A percentile compares a stretch with the other conserved stretches of the same genome.
Conservation (phyloP, 2,113 vertebrate species). For the Pelecanoides urinatrix region DNA sequence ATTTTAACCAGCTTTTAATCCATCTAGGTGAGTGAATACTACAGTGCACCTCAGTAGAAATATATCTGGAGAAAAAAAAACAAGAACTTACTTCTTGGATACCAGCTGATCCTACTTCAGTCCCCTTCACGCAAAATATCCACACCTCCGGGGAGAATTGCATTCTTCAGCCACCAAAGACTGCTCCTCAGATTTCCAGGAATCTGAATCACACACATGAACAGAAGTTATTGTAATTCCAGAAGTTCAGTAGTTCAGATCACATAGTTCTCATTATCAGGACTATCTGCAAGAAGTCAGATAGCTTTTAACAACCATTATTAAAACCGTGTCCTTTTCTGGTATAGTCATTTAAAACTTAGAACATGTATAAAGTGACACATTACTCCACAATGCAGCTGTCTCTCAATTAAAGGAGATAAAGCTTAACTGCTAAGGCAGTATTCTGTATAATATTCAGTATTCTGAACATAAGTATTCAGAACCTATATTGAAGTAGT, state of each 20-base stretch:
- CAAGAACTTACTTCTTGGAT: slow-evolving; percentile 1
- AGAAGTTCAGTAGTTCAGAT: not conserved
- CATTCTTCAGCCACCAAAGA: fast-evolving
- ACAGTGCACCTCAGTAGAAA: not conserved
- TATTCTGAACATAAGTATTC: not conserved
- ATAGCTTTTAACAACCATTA: not conserved
- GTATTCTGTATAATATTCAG: not conserved
- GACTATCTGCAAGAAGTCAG: not conserved
- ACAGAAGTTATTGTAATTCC: slow-evolving; percentile 28
- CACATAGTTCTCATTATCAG: not conserved
- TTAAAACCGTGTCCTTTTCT: not conserved
- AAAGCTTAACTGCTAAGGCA: slow-evolving; percentile 1
- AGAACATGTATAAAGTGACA: not conserved
- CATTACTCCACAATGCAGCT: not conserved
- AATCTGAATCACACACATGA: slow-evolving; percentile 9
- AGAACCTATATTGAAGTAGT: not conserved
- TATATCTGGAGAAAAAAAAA: not conserved
- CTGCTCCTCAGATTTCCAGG: slow-evolving; percentile 4
- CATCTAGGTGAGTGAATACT: not conserved
- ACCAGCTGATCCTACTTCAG: not conserved
- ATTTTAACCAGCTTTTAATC: not conserved
- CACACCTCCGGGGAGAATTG: not conserved
- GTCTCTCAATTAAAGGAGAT: not conserved
- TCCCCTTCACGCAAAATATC: not conserved
- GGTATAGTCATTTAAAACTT: not conserved